A percentile compares a stretch with the other conserved stretches of the same genome.
Evolutionary conservation across 2,113 vertebrate species (phyloP).

Genomic region (Microcebus griseorufus): DNA sequence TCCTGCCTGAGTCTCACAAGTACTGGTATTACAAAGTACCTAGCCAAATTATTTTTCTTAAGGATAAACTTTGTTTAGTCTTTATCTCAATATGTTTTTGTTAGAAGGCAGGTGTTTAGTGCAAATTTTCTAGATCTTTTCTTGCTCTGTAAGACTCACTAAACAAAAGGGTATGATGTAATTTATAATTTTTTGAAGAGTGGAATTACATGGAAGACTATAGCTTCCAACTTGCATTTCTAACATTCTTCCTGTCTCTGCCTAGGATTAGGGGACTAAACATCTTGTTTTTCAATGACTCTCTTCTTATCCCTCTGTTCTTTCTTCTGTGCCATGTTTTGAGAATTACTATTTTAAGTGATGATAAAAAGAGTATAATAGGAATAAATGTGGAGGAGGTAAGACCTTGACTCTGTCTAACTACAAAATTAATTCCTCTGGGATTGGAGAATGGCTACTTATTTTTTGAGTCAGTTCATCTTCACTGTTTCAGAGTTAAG

Average conservation of each 20-base stretch:
- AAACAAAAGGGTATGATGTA: neutral
- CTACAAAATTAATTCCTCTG: neutral
- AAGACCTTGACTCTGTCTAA: neutral
- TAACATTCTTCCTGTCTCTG: neutral
- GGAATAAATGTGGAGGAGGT: neutral
- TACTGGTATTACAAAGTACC: too few species aligned
- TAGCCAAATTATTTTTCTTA: neutral
- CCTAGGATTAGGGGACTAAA: neutral
- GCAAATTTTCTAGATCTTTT: neutral
- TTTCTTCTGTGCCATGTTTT: neutral
- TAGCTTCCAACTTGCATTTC: neutral
- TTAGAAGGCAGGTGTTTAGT: neutral
- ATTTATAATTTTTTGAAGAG: neutral
- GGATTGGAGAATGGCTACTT: neutral
- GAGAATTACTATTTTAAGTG: neutral
- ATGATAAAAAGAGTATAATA: neutral
- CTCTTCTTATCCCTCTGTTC: neutral
- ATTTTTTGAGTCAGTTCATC: neutral
- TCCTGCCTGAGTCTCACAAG: too few species aligned
- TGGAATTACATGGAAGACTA: neutral
- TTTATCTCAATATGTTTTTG: neutral
- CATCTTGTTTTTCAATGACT: neutral
- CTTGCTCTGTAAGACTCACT: neutral
- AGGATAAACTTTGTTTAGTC: neutral
- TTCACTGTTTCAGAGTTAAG: neutral